phyloP scores from a whole-genome alignment of 2,113 vertebrate species.

The Pseudorhombus dupliciocellatus region DNA sequence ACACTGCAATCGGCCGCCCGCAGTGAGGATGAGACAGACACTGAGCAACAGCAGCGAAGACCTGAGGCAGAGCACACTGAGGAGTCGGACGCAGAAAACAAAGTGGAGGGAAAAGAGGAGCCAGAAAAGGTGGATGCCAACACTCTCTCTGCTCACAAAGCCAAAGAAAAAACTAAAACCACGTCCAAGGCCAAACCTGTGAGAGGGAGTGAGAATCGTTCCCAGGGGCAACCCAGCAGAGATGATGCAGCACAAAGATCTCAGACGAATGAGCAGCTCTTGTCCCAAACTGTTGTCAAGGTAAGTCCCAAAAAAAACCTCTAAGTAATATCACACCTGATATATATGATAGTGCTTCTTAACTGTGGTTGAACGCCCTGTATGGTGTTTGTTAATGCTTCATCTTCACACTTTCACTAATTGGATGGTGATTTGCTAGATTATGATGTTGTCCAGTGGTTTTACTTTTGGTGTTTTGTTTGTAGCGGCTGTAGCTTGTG shows the following conservation, averaged over 20 bases:
- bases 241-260: background rate
- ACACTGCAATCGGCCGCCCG: conserved; percentile 46
- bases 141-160: background rate
- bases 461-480: background rate
- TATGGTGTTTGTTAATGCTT: conserved; percentile 21
- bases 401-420: conserved; percentile 20
- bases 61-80: conserved; percentile 15
- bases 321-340: background rate
- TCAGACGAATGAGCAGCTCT: conserved; percentile 1
- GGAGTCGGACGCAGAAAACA: conserved; percentile 30
- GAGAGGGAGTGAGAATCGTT: background rate
- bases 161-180: conserved; percentile 19
- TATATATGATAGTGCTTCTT: background rate
- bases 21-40: conserved; percentile 64
- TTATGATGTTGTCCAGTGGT: background rate
- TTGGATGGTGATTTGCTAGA: conserved; percentile 15
- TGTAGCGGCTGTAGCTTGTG: background rate
- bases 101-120: conserved; percentile 19
- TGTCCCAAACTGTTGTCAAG: conserved; percentile 3
- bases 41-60: background rate
- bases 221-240: background rate
- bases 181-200: conserved; percentile 12
- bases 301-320: conserved; percentile 27
- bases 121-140: background rate
- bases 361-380: background rate